Evolutionary conservation across 2,888 invertebrate species (phyloP).

Genomic region (Drosophila engyochracea): DNA sequence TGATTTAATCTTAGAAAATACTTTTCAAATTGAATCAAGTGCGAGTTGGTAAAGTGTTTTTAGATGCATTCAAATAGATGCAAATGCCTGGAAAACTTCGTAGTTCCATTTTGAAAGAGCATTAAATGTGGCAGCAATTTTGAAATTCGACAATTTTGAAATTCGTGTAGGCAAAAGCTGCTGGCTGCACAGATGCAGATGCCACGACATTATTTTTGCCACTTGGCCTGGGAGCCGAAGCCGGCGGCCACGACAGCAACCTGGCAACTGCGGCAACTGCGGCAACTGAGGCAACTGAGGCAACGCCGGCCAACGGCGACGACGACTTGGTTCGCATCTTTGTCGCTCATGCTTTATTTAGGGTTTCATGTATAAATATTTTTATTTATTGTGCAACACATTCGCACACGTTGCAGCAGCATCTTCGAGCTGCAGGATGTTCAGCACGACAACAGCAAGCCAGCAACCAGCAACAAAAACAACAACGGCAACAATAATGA

Average conservation of each 20-base stretch:
- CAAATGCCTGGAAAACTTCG: fast-evolving
- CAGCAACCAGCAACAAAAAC: constrained; percentile 23
- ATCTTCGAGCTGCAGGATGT: constrained; percentile 56
- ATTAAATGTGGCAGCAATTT: constrained; percentile 15
- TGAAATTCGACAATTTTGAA: constrained; percentile 56
- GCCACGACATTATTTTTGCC: constrained; percentile 81
- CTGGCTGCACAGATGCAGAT: constrained; percentile 75
- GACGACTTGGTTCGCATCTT: constrained; percentile 74
- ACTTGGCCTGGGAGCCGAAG: constrained; percentile 70
- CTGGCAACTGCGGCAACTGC: constrained; percentile 19
- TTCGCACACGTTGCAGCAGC: constrained; percentile 74
- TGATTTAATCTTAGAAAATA: background rate
- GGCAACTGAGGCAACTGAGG: constrained; percentile 18
- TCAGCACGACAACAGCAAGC: constrained; percentile 59
- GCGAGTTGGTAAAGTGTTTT: background rate
- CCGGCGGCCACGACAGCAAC: constrained; percentile 44
- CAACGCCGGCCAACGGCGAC: constrained; percentile 29
- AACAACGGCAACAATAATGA: constrained; percentile 73
- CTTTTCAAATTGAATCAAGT: background rate
- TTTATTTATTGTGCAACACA: constrained; percentile 82
- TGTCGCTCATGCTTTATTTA: constrained; percentile 82
- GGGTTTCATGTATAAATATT: constrained; percentile 82
- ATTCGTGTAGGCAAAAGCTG: constrained; percentile 76
- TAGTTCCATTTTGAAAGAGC: constrained; percentile 14
- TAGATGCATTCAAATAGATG: background rate